phyloP scores from a whole-genome alignment of 2,888 invertebrate genomes.

The Tachina grossa region DNA sequence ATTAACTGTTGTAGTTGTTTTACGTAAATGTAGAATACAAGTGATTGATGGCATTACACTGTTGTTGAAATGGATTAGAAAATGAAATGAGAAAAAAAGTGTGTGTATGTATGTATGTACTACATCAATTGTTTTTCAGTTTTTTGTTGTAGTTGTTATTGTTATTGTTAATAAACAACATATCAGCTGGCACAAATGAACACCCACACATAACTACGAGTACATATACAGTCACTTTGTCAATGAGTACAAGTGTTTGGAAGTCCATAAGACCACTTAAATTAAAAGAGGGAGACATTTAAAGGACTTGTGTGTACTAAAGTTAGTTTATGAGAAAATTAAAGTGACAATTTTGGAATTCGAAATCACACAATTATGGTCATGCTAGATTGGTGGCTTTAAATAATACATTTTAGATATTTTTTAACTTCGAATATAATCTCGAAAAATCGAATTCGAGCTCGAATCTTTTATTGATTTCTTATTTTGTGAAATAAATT shows the following conservation, averaged over 20 bases:
- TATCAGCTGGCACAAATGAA: conserved; percentile 12
- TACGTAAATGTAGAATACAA: conserved; percentile 31
- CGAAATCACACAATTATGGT: no score
- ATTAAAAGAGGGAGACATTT: neutral
- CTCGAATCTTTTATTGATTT: no score
- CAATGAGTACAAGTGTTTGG: conserved; percentile 26
- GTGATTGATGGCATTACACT: conserved; percentile 62
- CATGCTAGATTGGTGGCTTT: no score
- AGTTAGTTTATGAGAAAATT: neutral
- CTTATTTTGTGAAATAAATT: no score
- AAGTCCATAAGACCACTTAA: neutral
- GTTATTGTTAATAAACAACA: conserved; percentile 50
- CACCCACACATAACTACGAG: neutral
- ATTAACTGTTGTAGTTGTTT: conserved; percentile 40
- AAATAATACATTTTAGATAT: no score
- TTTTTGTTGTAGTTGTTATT: conserved; percentile 2
- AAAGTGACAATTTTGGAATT: neutral
- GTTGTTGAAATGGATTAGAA: conserved; percentile 65
- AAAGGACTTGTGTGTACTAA: neutral
- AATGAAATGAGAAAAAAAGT: conserved; percentile 46
- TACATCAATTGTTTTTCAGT: conserved; percentile 29
- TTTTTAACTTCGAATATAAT: no score
- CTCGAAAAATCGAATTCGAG: no score
- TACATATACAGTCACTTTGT: conserved; percentile 11
- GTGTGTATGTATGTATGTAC: neutral